phyloP scores from a whole-genome alignment of 1,140 invertebrate species.

The Whitmania pigra region DNA sequence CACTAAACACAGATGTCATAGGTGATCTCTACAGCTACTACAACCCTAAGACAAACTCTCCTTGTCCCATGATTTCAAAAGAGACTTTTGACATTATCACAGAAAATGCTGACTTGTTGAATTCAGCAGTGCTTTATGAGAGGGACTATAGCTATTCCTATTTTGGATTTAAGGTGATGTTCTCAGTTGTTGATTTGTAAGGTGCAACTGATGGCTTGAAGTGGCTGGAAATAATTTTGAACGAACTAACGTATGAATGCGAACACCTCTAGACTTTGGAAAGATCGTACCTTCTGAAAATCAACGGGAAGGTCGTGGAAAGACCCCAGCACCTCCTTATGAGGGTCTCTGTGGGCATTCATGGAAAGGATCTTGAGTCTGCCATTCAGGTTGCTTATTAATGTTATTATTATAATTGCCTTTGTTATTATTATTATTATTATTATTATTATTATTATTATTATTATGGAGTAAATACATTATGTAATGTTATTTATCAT shows the following conservation, averaged over 20 bases:
- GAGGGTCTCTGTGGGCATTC: slow-evolving; percentile 91
- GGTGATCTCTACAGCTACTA: slow-evolving; percentile 65
- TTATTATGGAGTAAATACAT: no score
- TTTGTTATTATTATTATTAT: no score
- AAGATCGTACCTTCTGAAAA: slow-evolving; percentile 83
- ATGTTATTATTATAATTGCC: no score
- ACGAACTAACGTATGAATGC: neutral
- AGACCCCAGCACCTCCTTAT: slow-evolving; percentile 97
- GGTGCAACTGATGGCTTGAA: neutral
- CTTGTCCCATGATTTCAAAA: slow-evolving; percentile 70
- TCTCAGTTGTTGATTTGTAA: neutral
- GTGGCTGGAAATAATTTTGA: neutral
- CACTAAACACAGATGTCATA: slow-evolving; percentile 63
- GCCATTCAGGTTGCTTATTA: slow-evolving; percentile 58
- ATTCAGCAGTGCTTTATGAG: slow-evolving; percentile 94
- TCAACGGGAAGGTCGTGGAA: slow-evolving; percentile 58
- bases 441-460: no score
- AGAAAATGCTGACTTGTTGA: slow-evolving; percentile 68
- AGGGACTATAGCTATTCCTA: slow-evolving; percentile 95
- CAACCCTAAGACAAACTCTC: slow-evolving; percentile 57
- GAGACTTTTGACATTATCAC: slow-evolving; percentile 69
- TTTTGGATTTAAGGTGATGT: slow-evolving; percentile 81
- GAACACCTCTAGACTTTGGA: slow-evolving; percentile 62
- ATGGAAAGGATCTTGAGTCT: slow-evolving; percentile 78
- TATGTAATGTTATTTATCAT: neutral